Conservation (phyloP, 2,888 invertebrate species). For the Nebria salina region DNA sequence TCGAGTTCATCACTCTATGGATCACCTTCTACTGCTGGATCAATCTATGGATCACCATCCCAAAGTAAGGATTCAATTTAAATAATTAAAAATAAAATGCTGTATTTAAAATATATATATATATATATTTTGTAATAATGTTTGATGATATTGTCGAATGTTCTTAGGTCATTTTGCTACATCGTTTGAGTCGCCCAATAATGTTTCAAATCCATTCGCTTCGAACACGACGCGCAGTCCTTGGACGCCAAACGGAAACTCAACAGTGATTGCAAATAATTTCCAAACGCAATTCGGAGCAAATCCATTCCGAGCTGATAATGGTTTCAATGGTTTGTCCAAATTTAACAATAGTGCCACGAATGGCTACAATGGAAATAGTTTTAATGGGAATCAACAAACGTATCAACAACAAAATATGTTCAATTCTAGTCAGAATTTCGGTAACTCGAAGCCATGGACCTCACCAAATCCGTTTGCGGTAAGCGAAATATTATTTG, state of each 20-base stretch:
- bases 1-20: slow-evolving; percentile 60
- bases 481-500: slow-evolving; percentile 50
- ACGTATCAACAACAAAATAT: slow-evolving; percentile 13
- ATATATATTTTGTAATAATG: not conserved
- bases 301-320: slow-evolving; percentile 56
- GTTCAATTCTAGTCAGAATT: slow-evolving; percentile 41
- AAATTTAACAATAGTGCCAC: slow-evolving; percentile 53
- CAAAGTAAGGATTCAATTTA: slow-evolving; percentile 56
- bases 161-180: slow-evolving; percentile 59
- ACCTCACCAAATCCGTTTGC: slow-evolving; percentile 59
- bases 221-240: slow-evolving; percentile 37
- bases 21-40: slow-evolving; percentile 60
- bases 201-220: slow-evolving; percentile 52
- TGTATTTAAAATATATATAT: no score
- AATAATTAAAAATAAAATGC: slow-evolving; percentile 16
- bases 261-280: slow-evolving; percentile 47
- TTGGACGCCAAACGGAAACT: slow-evolving; percentile 48
- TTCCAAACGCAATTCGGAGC: slow-evolving; percentile 48
- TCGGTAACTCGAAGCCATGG: slow-evolving; percentile 47
- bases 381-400: slow-evolving; percentile 48
- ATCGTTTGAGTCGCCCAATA: slow-evolving; percentile 54
- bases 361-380: slow-evolving; percentile 53
- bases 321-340: slow-evolving; percentile 48
- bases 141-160: not conserved
- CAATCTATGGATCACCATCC: slow-evolving; percentile 62